Evolutionary conservation across 2,113 vertebrate species (phyloP).

Genomic region (Globicephala melas): DNA sequence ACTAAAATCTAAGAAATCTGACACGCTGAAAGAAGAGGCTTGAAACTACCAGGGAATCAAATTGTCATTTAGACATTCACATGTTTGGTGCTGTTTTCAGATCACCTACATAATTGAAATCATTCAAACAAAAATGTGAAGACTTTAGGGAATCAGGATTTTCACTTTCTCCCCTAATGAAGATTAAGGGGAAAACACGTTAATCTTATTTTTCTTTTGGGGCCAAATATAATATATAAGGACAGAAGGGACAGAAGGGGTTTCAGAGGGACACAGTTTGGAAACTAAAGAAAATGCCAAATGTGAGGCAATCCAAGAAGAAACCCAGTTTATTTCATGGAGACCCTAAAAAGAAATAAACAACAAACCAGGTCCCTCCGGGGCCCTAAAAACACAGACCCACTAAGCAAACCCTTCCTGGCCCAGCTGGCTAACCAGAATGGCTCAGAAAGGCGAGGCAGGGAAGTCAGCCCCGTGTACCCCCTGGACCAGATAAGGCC

Average conservation of each 20-base stretch:
- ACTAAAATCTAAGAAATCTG: not conserved
- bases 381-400: rapidly evolving
- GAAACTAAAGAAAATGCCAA: not conserved
- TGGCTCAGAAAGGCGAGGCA: too few species aligned
- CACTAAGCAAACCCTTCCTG: not conserved
- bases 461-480: not conserved
- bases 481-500: not conserved
- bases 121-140: not conserved
- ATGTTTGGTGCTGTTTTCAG: not conserved
- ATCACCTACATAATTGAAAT: not conserved
- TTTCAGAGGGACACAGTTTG: not conserved
- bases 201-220: not conserved
- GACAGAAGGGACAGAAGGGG: not conserved
- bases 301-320: not conserved
- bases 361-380: rapidly evolving
- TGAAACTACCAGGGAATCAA: not conserved
- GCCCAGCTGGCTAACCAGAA: rapidly evolving
- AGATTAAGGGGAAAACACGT: not conserved
- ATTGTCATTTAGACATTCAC: not conserved
- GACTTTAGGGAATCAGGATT: not conserved
- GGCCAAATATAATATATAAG: too few species aligned
- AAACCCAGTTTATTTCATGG: rapidly evolving
- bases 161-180: not conserved
- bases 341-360: too few species aligned
- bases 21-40: not conserved